Base-by-base conservation (phyloP, 2,888 invertebrate genomes). In the Camptogramma bilineatum region DNA sequence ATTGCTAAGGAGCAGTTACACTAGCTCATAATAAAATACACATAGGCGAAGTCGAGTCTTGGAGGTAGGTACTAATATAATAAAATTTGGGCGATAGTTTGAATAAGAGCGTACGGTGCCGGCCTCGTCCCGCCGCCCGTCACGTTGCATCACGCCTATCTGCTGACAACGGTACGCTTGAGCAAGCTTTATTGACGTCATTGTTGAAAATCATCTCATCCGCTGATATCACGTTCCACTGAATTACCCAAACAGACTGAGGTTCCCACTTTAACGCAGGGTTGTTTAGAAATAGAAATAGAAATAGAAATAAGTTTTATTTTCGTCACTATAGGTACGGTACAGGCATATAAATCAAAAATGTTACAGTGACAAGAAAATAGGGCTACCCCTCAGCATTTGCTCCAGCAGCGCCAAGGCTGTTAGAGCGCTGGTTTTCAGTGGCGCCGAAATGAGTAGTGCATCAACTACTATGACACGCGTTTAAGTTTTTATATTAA, bases 221-320 rank as follows among this genome's bases (percentile, higher is more conserved):
- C 42, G 21, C 21, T 53, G n/a, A 53, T 53, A 42, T 42, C 52
- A 42, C 39, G 13, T 19, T 52, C n/a, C 52, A 53, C 21, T 48
- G 16, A 42, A 5, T 16, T 53, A 16, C 24, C n/a, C 21, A n/a
- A 44, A 53, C 21, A 24, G 42, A 21, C 34, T 39, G 34, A 39
- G 10, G 13, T 39, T 39, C 34, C 34, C 13, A 39, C 34, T 3
- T 13, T 13, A 39, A 39, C 10, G 0, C 2, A 39, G 4, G 13
- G 10, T 13, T 34, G 13, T 3, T 39, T 39, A 39, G 13, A 34
- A 10, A 28, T 0, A 5, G 7, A 28, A 28, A 28, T 28, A 28
- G 28, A 28, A 5, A 28, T 3, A 4, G 28, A 28, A 28, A 28
- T 4, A 28, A 28, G 28, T n/a, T n/a, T n/a, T n/a, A n/a, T n/a